Evolutionary conservation across 92 coral and sea anemone genomes (phyloP), one percentile per base, ranked within the genome.

Genomic region (Epizoanthus stellaris): DNA sequence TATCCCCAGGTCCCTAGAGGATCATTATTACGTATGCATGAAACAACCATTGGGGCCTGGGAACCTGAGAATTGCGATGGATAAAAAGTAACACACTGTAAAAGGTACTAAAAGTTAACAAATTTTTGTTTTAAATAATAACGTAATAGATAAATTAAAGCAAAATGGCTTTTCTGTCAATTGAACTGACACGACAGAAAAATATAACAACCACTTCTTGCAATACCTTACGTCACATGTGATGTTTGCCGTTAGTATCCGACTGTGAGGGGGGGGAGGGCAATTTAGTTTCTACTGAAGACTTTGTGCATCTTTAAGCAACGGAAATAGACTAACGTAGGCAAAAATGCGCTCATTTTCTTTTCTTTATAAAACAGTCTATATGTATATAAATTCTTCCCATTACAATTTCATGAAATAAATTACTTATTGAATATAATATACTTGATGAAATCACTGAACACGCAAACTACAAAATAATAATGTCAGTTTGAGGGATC

Each of bases 11-110:
- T 21, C 60, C 13, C 56, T 42, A n/a, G 19, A 42, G 43, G 71
- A 43, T 14, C 21, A 63, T 62, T 79, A 43, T 61, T 61, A 79
- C 82, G 70, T 61, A 79, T 79, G 60, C 83, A 62, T 79, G 42
- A 21, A 45, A 63, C 70, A 23, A 63, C 62, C 82, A 59, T 11
- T 60, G 19, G 30, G 70, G 69, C 69, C 82, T 59, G 64, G 67
- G 14, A 49, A 49, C 49, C 52, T 58, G 17, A 34, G 57, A 58
- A n/a, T 7, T 58, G 57, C 67, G 21, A 25, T 15, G 53, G 10
- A 6, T 19, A 79, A 11, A 67, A 67, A 30, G 15, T 7, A 65
- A 5, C n/a, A 67, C 39, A 25, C 2, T 25, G 39, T 30, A 67
- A 34, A 3, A 62, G 13, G 30, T 58, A 38, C 70, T 39, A 8